A percentile compares a stretch with the other conserved stretches of the same genome.
phyloP scores from a whole-genome alignment of 2,797 vertebrate genomes.

The Staurois parvus region DNA sequence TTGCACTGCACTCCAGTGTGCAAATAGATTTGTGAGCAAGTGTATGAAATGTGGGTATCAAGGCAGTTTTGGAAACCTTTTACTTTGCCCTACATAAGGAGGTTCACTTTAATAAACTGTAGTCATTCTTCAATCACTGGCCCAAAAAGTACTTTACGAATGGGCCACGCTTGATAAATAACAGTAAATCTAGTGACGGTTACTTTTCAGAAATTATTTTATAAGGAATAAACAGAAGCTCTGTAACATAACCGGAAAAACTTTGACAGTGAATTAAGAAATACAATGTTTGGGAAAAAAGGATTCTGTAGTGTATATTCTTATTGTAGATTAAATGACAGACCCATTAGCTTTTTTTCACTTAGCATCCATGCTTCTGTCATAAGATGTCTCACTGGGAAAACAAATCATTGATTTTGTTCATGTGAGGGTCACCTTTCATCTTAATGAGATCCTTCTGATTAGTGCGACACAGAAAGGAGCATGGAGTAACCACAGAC shows the following conservation, averaged over 20 bases:
- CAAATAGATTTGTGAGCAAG: no score
- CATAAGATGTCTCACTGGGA: background rate
- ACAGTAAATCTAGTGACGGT: background rate
- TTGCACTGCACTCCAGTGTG: no score
- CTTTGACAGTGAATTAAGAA: background rate
- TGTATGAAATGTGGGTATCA: no score
- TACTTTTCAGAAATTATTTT: background rate
- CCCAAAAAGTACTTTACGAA: background rate
- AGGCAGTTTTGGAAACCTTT: no score
- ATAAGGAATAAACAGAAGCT: background rate
- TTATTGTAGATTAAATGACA: background rate
- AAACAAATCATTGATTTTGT: background rate
- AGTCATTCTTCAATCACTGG: no score
- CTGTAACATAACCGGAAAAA: background rate
- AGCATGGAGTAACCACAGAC: conserved; percentile 1
- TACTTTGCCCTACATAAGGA: no score
- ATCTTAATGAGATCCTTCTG: conserved; percentile 6
- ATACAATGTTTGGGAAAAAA: background rate
- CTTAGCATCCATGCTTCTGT: background rate
- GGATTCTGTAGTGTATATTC: background rate
- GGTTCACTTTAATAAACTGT: no score
- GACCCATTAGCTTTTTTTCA: background rate
- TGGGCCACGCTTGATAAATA: background rate
- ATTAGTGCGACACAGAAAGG: background rate
- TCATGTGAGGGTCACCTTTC: conserved; percentile 1